Evolutionary conservation across 1,140 invertebrate genomes (phyloP).

Genomic region (Oryctes rhinoceros): DNA sequence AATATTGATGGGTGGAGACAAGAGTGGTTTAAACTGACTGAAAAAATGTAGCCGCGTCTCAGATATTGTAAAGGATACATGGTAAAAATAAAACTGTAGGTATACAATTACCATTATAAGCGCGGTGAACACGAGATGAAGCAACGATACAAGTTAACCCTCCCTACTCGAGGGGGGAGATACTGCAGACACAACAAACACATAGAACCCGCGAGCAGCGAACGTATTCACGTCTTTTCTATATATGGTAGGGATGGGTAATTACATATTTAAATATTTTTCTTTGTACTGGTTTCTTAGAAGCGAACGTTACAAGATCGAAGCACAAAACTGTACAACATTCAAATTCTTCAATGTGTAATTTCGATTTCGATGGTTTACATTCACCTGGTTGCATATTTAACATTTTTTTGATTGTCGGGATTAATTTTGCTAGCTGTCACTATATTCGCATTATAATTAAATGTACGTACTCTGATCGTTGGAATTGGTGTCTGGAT

Average conservation of each 20-base stretch:
- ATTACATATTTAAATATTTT: conserved; percentile 42
- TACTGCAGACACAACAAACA: conserved; percentile 41
- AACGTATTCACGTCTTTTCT: conserved; percentile 38
- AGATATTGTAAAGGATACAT: conserved; percentile 41
- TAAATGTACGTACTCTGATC: too few species aligned
- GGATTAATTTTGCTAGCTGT: too few species aligned
- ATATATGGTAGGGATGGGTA: conserved; percentile 42
- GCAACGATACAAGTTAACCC: conserved; percentile 46
- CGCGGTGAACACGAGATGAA: conserved; percentile 46
- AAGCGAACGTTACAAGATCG: conserved; percentile 29
- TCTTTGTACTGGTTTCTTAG: conserved; percentile 40
- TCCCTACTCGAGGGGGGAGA: conserved; percentile 35
- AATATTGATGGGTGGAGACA: conserved; percentile 43
- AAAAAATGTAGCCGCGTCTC: conserved; percentile 39
- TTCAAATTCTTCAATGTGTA: conserved; percentile 33
- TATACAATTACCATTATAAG: conserved; percentile 51
- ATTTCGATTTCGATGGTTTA: not conserved
- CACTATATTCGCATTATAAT: too few species aligned
- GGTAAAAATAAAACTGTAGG: conserved; percentile 48
- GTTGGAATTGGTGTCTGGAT: too few species aligned
- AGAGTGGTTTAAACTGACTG: conserved; percentile 43
- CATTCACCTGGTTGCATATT: not conserved
- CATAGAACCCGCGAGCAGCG: conserved; percentile 29
- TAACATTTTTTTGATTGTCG: not conserved
- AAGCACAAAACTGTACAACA: conserved; percentile 28